These are phyloP conservation scores for Eugnorisma glareosa DNA, from an alignment of 2,888 invertebrate species.

Conservation along the genomic window DNA sequence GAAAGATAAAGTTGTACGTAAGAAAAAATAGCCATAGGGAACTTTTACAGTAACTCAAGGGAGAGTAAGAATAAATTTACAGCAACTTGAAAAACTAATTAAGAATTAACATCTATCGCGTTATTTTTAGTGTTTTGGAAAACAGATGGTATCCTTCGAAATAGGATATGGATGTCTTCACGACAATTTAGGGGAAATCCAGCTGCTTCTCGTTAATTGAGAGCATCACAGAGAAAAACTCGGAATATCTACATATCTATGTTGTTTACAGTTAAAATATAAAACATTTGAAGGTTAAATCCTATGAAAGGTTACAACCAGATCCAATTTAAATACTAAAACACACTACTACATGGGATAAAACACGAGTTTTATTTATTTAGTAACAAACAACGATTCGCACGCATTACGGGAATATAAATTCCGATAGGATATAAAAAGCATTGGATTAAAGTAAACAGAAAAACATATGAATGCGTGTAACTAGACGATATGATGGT, in stretches of 20 bases:
- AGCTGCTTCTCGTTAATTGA: constrained; percentile 31
- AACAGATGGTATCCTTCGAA: constrained; percentile 54
- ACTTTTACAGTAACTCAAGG: neutral
- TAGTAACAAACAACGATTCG: constrained; percentile 41
- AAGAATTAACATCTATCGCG: constrained; percentile 26
- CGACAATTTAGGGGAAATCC: constrained; percentile 27
- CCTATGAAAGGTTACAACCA: constrained; percentile 24
- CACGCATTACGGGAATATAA: constrained; percentile 43
- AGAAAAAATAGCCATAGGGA: neutral
- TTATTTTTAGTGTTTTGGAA: constrained; percentile 45
- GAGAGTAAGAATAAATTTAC: constrained; percentile 11
- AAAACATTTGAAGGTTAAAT: neutral
- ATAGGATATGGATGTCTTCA: constrained; percentile 40
- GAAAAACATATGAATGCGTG: constrained; percentile 45
- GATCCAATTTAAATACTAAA: constrained; percentile 14
- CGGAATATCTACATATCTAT: neutral
- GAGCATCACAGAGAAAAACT: neutral
- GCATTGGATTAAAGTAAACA: constrained; percentile 61
- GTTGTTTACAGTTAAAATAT: neutral
- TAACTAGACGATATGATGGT: constrained; percentile 26
- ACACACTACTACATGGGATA: constrained; percentile 29
- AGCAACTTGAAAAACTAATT: constrained; percentile 36
- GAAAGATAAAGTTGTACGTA: neutral
- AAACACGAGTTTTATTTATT: constrained; percentile 25
- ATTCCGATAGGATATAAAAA: constrained; percentile 60